Evolutionary conservation across 1,140 invertebrate genomes (phyloP), one percentile per base, ranked within the genome.

Genomic region (Drosophila neocordata): DNA sequence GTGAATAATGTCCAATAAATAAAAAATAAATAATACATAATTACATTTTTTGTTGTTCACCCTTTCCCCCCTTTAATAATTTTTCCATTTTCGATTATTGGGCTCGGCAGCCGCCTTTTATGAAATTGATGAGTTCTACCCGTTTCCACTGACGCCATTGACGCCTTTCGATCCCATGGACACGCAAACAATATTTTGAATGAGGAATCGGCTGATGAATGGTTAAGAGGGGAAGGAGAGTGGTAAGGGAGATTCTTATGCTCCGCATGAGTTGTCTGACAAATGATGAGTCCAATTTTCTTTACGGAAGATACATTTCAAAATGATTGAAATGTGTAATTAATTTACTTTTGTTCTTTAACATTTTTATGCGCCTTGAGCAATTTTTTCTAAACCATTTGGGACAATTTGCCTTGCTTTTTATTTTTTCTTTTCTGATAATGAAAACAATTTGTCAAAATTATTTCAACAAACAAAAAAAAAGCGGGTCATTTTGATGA

Each of bases 21-120:
- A 88, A 71, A 77, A 71, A 88, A 83, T 88, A 87, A 88, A 83
- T 88, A 88, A 83, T 77, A 69, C 66, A 83, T 87, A 87, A 87
- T 87, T 88, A 89, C 78, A 87, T 61, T 75, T 77, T 87, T 82
- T 87, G 79, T 72, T 71, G 58, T 61, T 27, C 52, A 18, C 8
- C 7, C 8, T 18, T 11, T 15, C 15, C 3, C n/a, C 18, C 2
- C 11, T 11, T 48, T 9, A 31, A 3, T 6, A 31, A 20, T 48
- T 20, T 48, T 31, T 51, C 53, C 59, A 44, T 35, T 68, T 65
- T 35, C 51, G 13, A 27, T 44, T 35, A 44, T 65, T 44, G 51
- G 8, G 20, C 31, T 61, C 59, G 34, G 35, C 59, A 22, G 24
- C 37, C 41, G 31, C 35, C 38, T 44, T 31, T n/a, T 37, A 24